These are phyloP conservation scores for Otolemur garnettii DNA, from an alignment of 2,113 vertebrate species.

Conservation along the genomic window DNA sequence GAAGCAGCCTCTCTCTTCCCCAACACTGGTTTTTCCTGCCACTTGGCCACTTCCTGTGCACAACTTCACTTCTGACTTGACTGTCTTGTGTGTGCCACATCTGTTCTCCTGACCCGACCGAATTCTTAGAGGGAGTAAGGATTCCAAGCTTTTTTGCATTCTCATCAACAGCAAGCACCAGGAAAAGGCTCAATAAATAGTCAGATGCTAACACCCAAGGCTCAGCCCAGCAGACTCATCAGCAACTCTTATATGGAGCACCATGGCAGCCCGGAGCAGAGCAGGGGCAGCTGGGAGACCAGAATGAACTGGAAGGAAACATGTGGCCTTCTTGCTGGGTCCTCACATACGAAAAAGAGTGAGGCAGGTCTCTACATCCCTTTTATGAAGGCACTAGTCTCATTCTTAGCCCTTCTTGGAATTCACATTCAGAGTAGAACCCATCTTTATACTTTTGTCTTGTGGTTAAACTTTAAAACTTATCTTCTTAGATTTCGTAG, in stretches of 20 bases:
- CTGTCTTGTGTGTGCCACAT: background rate
- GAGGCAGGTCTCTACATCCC: too few species aligned
- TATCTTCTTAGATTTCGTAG: background rate
- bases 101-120: background rate
- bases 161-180: background rate
- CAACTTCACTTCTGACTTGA: background rate
- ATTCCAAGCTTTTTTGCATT: background rate
- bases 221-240: background rate
- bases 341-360: too few species aligned
- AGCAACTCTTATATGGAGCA: background rate
- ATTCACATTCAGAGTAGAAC: background rate
- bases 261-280: background rate
- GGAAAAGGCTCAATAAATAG: background rate
- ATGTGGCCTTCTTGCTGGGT: too few species aligned
- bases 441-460: background rate
- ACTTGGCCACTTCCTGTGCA: background rate
- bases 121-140: background rate
- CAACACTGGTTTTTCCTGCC: too few species aligned
- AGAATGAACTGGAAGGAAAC: background rate
- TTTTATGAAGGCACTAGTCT: too few species aligned
- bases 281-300: background rate
- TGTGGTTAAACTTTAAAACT: background rate
- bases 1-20: background rate
- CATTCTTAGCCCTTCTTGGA: background rate
- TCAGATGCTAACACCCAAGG: background rate